Conservation (phyloP, 2,797 vertebrate species). For the Prunella strophiata region DNA sequence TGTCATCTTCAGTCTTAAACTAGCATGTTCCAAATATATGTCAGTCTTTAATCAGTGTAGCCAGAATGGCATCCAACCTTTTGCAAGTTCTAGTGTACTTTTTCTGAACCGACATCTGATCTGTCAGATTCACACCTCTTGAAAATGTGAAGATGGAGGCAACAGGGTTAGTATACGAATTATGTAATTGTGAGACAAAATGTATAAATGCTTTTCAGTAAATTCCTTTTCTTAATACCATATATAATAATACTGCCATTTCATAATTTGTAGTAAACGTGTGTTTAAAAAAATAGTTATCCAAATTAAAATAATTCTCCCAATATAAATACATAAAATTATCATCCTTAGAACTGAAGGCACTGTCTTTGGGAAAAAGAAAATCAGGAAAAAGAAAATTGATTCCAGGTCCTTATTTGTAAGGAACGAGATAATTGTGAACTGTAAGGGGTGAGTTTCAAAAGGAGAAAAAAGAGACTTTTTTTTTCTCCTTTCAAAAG, state of each 20-base stretch:
- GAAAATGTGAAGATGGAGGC: slow-evolving; percentile 57
- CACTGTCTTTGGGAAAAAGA: neutral
- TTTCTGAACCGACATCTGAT: slow-evolving; percentile 62
- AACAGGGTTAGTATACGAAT: slow-evolving; percentile 52
- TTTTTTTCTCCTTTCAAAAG: neutral
- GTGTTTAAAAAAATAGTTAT: neutral
- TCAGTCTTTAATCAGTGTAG: slow-evolving; percentile 51
- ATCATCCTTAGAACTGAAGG: neutral
- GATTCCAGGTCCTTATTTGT: neutral
- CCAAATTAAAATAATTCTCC: neutral
- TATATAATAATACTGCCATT: neutral
- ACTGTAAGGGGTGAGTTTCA: neutral
- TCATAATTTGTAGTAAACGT: neutral
- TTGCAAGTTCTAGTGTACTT: slow-evolving; percentile 48
- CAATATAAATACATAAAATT: neutral
- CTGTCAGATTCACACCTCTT: slow-evolving; percentile 59
- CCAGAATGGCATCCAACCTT: slow-evolving; percentile 66
- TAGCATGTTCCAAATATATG: slow-evolving; percentile 58
- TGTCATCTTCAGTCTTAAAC: slow-evolving; percentile 44
- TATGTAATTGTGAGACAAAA: slow-evolving; percentile 45
- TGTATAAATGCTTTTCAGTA: slow-evolving; percentile 17
- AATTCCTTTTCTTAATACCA: neutral
- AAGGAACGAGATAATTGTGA: neutral
- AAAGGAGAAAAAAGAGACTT: neutral
- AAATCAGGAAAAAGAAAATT: neutral